Conservation (phyloP, 1,140 invertebrate genomes). For the Probaryconus sp. region DNA sequence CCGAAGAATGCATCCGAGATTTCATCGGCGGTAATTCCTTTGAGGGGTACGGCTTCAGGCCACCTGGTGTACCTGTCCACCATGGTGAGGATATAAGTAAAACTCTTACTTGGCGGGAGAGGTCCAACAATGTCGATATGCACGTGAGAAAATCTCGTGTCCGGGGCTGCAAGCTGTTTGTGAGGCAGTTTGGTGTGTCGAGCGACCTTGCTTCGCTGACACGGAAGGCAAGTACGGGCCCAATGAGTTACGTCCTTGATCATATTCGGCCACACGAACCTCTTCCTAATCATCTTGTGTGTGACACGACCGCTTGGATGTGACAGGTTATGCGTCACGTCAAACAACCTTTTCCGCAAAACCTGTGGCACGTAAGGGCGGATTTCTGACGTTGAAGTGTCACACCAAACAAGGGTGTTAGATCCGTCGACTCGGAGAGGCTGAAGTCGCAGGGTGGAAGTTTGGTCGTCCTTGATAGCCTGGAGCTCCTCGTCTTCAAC, state of each 20-base stretch:
- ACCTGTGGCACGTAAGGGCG: conserved; percentile 4
- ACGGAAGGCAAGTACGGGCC: too few species aligned
- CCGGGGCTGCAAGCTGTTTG: conserved; percentile 3
- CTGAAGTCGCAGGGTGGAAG: not conserved
- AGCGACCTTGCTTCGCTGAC: too few species aligned
- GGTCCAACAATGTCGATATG: conserved; percentile 78
- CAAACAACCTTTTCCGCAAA: not conserved
- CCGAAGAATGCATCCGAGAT: conserved; percentile 56
- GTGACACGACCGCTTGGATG: too few species aligned
- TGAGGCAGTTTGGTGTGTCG: not conserved
- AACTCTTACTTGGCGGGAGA: conserved; percentile 67
- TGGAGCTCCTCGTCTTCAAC: conserved; percentile 7
- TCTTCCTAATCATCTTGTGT: too few species aligned
- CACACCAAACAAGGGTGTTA: not conserved
- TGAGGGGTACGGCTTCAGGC: conserved; percentile 67
- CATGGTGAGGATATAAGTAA: conserved; percentile 71
- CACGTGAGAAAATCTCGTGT: conserved; percentile 69
- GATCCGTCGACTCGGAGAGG: not conserved
- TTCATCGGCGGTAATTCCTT: conserved; percentile 58
- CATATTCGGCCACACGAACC: too few species aligned
- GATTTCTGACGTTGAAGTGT: not conserved
- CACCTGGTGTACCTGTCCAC: conserved; percentile 76
- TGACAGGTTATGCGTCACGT: too few species aligned
- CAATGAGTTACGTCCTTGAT: too few species aligned
- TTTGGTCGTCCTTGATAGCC: not conserved